phyloP scores from a whole-genome alignment of 2,113 vertebrate genomes.

The Sakesphorus luctuosus region DNA sequence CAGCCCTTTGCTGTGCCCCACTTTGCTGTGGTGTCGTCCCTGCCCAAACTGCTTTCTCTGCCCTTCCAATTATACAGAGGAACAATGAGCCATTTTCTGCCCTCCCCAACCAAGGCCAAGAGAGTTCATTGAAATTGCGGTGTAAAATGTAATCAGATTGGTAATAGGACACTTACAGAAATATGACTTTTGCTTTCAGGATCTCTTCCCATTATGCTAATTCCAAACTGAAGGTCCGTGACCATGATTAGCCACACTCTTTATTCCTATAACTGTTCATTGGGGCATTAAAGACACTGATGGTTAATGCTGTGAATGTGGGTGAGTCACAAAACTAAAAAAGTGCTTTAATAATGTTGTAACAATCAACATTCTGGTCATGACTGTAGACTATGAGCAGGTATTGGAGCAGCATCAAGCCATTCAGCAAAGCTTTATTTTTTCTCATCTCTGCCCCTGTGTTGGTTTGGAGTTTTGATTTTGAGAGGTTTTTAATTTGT shows the following conservation, averaged over 20 bases:
- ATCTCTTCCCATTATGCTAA: slow-evolving; percentile 68
- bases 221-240: slow-evolving; percentile 21
- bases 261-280: slow-evolving; percentile 40
- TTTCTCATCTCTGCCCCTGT: rapidly evolving
- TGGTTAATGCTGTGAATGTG: background rate
- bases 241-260: slow-evolving; percentile 41
- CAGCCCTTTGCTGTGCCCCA: slow-evolving; percentile 13
- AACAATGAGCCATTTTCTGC: slow-evolving; percentile 47
- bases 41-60: background rate
- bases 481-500: background rate
- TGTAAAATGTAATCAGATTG: slow-evolving; percentile 49
- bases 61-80: background rate
- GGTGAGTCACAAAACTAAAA: slow-evolving; percentile 4
- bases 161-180: slow-evolving; percentile 72
- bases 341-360: slow-evolving; percentile 14
- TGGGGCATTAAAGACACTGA: background rate
- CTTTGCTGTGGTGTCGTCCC: slow-evolving; percentile 9
- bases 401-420: background rate
- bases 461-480: background rate
- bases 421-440: background rate
- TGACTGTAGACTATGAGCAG: background rate
- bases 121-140: slow-evolving; percentile 61
- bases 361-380: slow-evolving; percentile 36
- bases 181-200: slow-evolving; percentile 53
- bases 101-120: background rate